Conservation (phyloP, 2,797 vertebrate genomes). For the Platalea minor region DNA sequence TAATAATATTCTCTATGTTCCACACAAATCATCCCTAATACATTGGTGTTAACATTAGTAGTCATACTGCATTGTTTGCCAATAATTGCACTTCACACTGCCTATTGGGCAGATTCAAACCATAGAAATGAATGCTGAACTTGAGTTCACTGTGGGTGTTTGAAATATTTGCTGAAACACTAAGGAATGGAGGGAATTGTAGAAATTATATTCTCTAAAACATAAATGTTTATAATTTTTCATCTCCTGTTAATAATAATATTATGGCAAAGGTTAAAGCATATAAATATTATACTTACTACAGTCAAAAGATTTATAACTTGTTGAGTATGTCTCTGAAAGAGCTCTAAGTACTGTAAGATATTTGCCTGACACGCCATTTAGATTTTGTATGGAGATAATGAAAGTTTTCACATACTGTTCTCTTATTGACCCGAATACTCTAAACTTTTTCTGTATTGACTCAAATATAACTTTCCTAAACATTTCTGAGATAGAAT, state of each 20-base stretch:
- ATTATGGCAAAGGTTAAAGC: not conserved
- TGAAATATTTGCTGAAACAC: not conserved
- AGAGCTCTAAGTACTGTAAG: not conserved
- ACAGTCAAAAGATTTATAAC: not conserved
- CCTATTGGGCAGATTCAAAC: not conserved
- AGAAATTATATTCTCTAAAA: not conserved
- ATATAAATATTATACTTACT: constrained; percentile 16
- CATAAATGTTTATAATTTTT: not conserved
- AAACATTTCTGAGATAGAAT: not conserved
- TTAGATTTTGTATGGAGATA: not conserved
- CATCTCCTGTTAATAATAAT: not conserved
- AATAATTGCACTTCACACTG: not conserved
- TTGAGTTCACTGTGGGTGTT: not conserved
- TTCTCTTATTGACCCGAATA: not conserved
- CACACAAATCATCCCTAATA: not conserved
- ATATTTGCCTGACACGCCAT: not conserved
- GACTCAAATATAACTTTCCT: not conserved
- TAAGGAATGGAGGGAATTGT: not conserved
- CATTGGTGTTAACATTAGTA: not conserved
- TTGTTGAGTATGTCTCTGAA: not conserved
- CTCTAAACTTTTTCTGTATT: not conserved
- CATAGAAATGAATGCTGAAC: not conserved
- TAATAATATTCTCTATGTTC: not conserved
- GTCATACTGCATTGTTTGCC: not conserved
- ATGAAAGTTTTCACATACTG: not conserved